These are phyloP conservation scores for Mechanitis messenoides DNA, from an alignment of 2,888 invertebrate species.

Conservation along the genomic window DNA sequence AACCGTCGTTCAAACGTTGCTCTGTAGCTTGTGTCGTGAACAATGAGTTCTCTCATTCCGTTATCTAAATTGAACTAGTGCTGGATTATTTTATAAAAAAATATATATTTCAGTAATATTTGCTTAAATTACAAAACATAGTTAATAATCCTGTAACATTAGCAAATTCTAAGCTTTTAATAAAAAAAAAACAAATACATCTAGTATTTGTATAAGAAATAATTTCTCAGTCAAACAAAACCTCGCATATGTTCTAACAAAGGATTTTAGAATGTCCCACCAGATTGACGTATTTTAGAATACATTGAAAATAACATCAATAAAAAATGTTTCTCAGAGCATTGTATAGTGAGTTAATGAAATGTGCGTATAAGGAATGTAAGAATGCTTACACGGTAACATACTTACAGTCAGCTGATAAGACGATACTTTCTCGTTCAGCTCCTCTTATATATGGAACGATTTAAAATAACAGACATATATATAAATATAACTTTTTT, in stretches of 20 bases:
- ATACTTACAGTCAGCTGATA: neutral
- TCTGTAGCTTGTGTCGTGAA: conserved; percentile 30
- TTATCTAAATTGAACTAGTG: conserved; percentile 41
- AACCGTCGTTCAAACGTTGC: conserved; percentile 25
- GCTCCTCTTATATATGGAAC: neutral
- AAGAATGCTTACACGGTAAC: neutral
- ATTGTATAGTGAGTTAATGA: neutral
- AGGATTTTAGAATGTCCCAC: neutral
- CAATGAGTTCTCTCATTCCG: conserved; percentile 49
- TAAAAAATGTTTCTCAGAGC: neutral
- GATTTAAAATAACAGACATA: neutral
- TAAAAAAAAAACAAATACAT: too few relatives aligned
- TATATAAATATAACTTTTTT: neutral
- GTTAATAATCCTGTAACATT: too few relatives aligned
- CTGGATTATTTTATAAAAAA: neutral
- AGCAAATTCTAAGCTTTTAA: too few relatives aligned
- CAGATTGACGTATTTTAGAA: neutral
- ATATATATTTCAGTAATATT: neutral
- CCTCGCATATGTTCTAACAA: neutral
- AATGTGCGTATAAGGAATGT: neutral
- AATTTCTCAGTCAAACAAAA: neutral
- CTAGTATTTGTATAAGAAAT: neutral
- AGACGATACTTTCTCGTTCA: neutral
- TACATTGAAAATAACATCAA: neutral
- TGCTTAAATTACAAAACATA: neutral